Evolutionary conservation across 2,888 invertebrate genomes (phyloP), one percentile per base, ranked within the genome.

Genomic region (Rhyacophila evoluta): DNA sequence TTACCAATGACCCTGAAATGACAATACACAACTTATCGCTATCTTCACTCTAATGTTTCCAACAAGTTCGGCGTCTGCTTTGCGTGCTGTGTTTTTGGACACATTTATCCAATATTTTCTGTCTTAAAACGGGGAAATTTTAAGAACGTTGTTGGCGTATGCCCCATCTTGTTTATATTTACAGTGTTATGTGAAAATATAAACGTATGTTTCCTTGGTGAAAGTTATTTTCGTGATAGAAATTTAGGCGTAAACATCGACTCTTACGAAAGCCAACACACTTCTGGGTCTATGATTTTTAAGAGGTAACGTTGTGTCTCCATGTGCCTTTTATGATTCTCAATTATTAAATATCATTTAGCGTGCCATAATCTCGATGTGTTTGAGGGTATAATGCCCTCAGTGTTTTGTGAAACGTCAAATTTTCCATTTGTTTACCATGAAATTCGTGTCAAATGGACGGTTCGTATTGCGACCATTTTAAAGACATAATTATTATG

Each of bases 11-110:
- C 78, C 78, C 78, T 79, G 78, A 79, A 79, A 72, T 79, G 78
- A 74, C 71, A 75, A 74, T 75, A 75, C 74, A 71, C 69, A 68
- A 74, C 70, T 74, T 72, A 41, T 38, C 38, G 39, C 79, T 77
- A 71, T 68, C 55, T 77, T 79, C 79, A 71, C 68, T 68, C 71
- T 19, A 39, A 77, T 79, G 74, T 79, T 79, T 79, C 79, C 79
- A 77, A 77, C 79, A 79, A 77, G 77, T 77, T 79, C 79, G 79
- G 79, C 79, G 79, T 79, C 79, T 73, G 79, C 79, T 41, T 74
- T 67, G 79, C 79, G 76, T 77, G 76, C 37, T 72, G 33, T 73
- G 69, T 79, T 70, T 77, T 79, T 37, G 73, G 79, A 77, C 67
- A 69, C 69, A 36, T 72, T 79, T 77, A 77, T 79, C 74, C 27